phyloP scores from a whole-genome alignment of 2,888 invertebrate species.

The Thereva nobilitata region DNA sequence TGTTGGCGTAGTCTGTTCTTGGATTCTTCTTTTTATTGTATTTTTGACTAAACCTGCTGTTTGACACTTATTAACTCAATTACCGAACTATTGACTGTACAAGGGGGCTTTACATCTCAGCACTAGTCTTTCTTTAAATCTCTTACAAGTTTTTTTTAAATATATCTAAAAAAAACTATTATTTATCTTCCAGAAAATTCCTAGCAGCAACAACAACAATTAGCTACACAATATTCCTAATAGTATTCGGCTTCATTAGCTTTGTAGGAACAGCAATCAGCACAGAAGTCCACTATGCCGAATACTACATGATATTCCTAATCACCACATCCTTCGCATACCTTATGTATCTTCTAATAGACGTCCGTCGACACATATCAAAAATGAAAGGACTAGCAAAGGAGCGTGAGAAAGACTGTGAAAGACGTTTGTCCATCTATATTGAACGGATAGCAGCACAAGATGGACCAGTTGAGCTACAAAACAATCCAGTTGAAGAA shows the following conservation, averaged over 20 bases:
- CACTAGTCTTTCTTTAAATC: no score
- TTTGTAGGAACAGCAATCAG: conserved; percentile 66
- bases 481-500: no score
- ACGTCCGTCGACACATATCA: conserved; percentile 65
- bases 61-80: no score
- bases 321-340: conserved; percentile 53
- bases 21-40: no score
- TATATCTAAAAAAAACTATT: neutral
- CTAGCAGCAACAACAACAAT: conserved; percentile 67
- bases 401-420: conserved; percentile 53
- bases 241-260: conserved; percentile 69
- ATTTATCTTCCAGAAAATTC: conserved; percentile 61
- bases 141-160: neutral
- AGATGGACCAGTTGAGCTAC: conserved; percentile 29
- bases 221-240: conserved; percentile 70
- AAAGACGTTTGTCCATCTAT: conserved; percentile 57
- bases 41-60: no score
- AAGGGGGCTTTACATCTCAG: no score
- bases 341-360: conserved; percentile 65
- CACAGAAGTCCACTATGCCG: conserved; percentile 58
- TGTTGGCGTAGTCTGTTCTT: no score
- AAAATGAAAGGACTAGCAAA: conserved; percentile 60
- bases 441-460: conserved; percentile 21
- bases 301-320: conserved; percentile 58
- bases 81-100: no score